Evolutionary conservation across 1,140 invertebrate species (phyloP).

Genomic region (Coenobita brevimanus): DNA sequence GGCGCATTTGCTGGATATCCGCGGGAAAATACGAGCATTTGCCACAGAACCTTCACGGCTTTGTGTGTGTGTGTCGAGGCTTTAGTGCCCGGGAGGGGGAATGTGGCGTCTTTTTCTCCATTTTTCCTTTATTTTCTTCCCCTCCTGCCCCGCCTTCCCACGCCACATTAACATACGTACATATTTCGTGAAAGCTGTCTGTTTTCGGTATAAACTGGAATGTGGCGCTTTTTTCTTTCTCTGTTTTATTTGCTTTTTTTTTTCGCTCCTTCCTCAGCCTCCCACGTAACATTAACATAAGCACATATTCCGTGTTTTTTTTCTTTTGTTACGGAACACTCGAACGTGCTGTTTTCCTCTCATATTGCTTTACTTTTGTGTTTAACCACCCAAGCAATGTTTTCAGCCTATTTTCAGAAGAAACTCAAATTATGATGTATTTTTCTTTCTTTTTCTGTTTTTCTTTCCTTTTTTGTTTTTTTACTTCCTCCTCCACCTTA

Average conservation of each 20-base stretch:
- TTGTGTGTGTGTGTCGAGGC: no score
- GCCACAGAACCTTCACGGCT: background rate
- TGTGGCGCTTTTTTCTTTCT: background rate
- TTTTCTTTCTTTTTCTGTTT: background rate
- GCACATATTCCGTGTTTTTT: no score
- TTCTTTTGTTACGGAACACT: no score
- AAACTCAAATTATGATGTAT: background rate
- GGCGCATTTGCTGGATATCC: constrained; percentile 44
- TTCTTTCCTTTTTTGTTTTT: background rate
- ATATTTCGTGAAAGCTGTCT: background rate
- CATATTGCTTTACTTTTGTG: background rate
- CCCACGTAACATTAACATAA: no score
- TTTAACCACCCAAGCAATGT: background rate
- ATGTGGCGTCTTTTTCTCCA: no score
- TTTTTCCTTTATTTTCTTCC: no score
- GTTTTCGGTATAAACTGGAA: background rate
- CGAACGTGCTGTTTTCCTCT: no score
- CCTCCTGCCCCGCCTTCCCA: no score
- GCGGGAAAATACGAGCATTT: constrained; percentile 42
- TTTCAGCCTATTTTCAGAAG: background rate
- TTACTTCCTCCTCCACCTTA: background rate
- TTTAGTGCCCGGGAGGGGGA: no score
- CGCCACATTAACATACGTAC: no score
- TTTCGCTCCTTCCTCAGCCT: no score
- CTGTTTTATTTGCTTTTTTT: background rate